Conservation (phyloP, 1,140 invertebrate genomes). For the Hycleus phaleratus region DNA sequence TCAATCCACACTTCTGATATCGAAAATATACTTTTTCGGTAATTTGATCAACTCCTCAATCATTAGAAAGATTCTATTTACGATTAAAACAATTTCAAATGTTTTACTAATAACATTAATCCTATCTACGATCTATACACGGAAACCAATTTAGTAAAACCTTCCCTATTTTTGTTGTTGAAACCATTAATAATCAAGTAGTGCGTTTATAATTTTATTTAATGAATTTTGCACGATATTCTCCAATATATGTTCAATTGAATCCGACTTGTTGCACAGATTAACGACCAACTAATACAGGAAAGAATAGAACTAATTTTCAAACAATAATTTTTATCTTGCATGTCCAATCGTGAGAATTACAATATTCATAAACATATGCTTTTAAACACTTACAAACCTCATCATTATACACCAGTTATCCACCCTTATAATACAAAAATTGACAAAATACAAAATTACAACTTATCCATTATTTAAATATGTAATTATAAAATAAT, state of each 20-base stretch:
- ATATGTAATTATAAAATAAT: no score
- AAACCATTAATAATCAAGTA: not conserved
- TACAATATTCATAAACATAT: slow-evolving; percentile 1
- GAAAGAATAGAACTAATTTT: slow-evolving; percentile 8
- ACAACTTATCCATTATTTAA: no score
- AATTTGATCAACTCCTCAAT: slow-evolving; percentile 9
- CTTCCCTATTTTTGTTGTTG: not conserved
- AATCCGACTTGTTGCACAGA: slow-evolving; percentile 1
- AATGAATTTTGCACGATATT: not conserved
- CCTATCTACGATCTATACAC: slow-evolving; percentile 9
- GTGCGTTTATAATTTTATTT: not conserved
- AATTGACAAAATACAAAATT: no score
- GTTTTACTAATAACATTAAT: slow-evolving; percentile 8
- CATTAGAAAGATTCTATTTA: slow-evolving; percentile 11
- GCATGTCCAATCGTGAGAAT: slow-evolving; percentile 14
- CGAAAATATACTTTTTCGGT: slow-evolving; percentile 5
- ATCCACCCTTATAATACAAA: no score
- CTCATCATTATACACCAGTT: no score
- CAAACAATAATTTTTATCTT: slow-evolving; percentile 16
- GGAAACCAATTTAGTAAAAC: slow-evolving; percentile 6
- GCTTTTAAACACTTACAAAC: not conserved
- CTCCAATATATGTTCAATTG: not conserved
- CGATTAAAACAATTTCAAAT: slow-evolving; percentile 4
- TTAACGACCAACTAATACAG: not conserved
- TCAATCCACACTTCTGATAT: slow-evolving; percentile 1